A percentile compares a stretch with the other conserved stretches of the same genome.
phyloP scores from a whole-genome alignment of 2,113 vertebrate genomes.

The Uropsilus gracilis region DNA sequence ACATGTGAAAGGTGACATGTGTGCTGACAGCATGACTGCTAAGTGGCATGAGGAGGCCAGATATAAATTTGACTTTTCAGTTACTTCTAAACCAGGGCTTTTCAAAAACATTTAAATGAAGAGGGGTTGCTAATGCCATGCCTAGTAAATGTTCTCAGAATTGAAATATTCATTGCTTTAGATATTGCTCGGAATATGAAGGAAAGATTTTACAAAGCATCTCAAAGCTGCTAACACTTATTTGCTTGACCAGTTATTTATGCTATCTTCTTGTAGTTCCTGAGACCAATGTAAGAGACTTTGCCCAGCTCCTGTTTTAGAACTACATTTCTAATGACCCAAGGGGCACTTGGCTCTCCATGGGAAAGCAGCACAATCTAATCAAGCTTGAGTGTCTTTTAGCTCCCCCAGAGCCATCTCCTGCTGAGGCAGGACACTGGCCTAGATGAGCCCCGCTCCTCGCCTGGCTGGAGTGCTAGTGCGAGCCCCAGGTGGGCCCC shows the following conservation, averaged over 20 bases:
- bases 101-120: slow-evolving; percentile 1
- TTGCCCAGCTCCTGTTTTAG: slow-evolving; percentile 37
- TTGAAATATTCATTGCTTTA: slow-evolving; percentile 10
- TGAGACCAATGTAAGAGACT: not conserved
- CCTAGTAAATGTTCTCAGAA: not conserved
- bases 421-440: slow-evolving; percentile 36
- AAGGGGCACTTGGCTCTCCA: not conserved
- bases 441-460: slow-evolving; percentile 32
- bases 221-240: slow-evolving; percentile 17
- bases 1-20: not conserved
- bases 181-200: not conserved
- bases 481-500: not conserved
- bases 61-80: not conserved
- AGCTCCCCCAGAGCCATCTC: not conserved
- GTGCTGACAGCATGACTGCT: not conserved
- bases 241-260: slow-evolving; percentile 24
- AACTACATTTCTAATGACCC: slow-evolving; percentile 31
- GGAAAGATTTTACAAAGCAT: not conserved
- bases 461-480: not conserved
- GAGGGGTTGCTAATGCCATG: not conserved
- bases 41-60: not conserved
- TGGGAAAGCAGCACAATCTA: not conserved
- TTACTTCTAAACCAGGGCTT: slow-evolving; percentile 1
- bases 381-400: slow-evolving; percentile 7
- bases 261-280: not conserved